Base-by-base conservation (phyloP, 1,140 invertebrate genomes). In the Drosophila gunungcola region DNA sequence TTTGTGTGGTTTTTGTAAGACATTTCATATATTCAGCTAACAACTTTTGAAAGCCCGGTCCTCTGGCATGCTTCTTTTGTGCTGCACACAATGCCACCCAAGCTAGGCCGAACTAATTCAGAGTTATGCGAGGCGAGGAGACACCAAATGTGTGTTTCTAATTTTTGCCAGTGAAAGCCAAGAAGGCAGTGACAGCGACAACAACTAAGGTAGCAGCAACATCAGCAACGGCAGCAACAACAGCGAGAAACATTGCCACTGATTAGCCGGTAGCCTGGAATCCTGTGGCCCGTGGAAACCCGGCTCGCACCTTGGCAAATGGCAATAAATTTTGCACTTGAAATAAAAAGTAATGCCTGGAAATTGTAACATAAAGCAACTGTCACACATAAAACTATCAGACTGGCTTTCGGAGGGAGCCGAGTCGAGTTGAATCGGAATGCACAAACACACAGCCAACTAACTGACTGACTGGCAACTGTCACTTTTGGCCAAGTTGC, bases 251-350 rank as follows among this genome's bases (percentile, higher is more conserved):
- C 73, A 77, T 55, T 77, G 73, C 73, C 73, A 77, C 73, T 77
- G 73, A 77, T 77, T 77, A 77, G 73, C 53, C 74, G 54, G 73
- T 77, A 62, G 74, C 75, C 70, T 39, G 73, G 73, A 65, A 67
- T 70, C 61, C 57, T 54, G 72, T 58, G 48, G 54, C 68, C 67
- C 21, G 48, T 52, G 45, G 55, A 57, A 57, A 57, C 51, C 64
- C n/a, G 32, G 64, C 77, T 62, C 41, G 79, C 84, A 83, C 83
- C 83, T 83, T 88, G 83, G 83, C 78, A 89, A 88, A 83, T 56
- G 80, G 84, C 80, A 89, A 89, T 89, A 89, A 89, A 89, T 89
- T 89, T 73, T 89, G 84, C 84, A 89, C 84, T 89, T 89, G 84
- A 89, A 89, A 89, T 84, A 89, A 89, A 86, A 88, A 86, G 61